Percentiles rank a stretch among this genome's conserved stretches.
Conservation (phyloP, 2,113 vertebrate species). For the Otus sunia region DNA sequence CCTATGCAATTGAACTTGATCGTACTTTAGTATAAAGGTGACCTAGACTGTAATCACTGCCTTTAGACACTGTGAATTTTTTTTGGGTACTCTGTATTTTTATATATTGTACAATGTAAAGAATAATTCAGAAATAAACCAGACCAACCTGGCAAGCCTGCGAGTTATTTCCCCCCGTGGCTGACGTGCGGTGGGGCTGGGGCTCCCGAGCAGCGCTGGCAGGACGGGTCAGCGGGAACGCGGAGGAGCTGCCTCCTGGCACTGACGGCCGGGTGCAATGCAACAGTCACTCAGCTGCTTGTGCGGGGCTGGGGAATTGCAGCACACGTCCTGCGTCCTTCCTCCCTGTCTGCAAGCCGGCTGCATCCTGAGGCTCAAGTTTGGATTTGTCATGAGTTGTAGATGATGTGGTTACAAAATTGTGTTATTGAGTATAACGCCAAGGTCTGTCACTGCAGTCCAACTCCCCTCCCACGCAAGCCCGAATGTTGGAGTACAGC, state of each 20-base stretch:
- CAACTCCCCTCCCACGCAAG: not conserved
- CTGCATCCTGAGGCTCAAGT: not conserved
- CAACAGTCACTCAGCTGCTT: not conserved
- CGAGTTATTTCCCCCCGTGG: not conserved
- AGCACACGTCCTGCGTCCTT: not conserved
- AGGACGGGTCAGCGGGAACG: fast-evolving
- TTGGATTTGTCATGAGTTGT: not conserved
- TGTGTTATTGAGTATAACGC: fast-evolving
- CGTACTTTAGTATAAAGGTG: conserved; percentile 85
- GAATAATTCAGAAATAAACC: conserved; percentile 80
- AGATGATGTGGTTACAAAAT: not conserved
- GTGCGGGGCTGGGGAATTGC: not conserved
- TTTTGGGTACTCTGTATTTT: conserved; percentile 89
- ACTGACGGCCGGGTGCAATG: not conserved
- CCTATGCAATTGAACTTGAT: conserved; percentile 91
- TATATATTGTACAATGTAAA: conserved; percentile 96
- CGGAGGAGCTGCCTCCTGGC: not conserved
- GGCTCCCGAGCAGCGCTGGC: not conserved
- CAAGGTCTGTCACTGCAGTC: not conserved
- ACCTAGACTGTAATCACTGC: conserved; percentile 92
- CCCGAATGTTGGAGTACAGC: not conserved
- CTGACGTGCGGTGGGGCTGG: fast-evolving
- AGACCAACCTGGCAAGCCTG: conserved; percentile 56
- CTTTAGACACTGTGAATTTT: conserved; percentile 97
- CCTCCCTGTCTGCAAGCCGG: not conserved